Base-by-base conservation (phyloP, 2,113 vertebrate species). In the Ceuthmochares aereus region DNA sequence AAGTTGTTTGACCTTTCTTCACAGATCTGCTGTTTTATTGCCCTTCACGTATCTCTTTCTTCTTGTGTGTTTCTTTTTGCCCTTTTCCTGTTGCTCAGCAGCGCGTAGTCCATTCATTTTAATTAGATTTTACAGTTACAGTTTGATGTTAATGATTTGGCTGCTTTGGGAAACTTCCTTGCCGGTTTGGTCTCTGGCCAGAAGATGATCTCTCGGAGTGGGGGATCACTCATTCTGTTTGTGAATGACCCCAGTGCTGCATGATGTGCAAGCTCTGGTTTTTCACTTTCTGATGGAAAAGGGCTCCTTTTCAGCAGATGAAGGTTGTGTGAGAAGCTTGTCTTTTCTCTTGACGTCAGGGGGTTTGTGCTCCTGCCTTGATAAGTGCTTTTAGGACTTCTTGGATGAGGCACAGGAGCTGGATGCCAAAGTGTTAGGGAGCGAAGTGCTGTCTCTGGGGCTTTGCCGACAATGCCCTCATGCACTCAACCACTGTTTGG, bases 161-260 rank as follows among this genome's bases (percentile, higher is more conserved):
- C 83, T 91, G 51, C 95, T 86, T 87, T 94, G 94, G 84, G 95
- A 94, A 90, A 89, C 79, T 86, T 95, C 95, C 82, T 93, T 91
- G 87, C 45, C 42, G 36, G 26, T 25, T 40, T 96, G 96, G 84
- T 75, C n/a, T 76, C 54, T 77, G 76, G 94, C 96, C 95, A 96
- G 90, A 51, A 96, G 95, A 94, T 84, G 84, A 87, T 82, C 81
- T 84, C 83, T 54, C 1, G 1, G 3, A 47, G 84, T 69, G 85
- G 51, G 76, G 77, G 43, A 37, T 59, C 11, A 23, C 86, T 40
- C 26, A 66, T 79, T 91, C 88, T 47, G 19, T 64, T 15, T 54
- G 73, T 62, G 29, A 96, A 58, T 4, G 55, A 52, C 22, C 22
- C 68, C 49, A 30, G 84, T 2, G 32, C 60, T 56, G 67, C 55